Evolutionary conservation across 2,888 invertebrate species (phyloP).

Genomic region (Eurytoma adleriae): DNA sequence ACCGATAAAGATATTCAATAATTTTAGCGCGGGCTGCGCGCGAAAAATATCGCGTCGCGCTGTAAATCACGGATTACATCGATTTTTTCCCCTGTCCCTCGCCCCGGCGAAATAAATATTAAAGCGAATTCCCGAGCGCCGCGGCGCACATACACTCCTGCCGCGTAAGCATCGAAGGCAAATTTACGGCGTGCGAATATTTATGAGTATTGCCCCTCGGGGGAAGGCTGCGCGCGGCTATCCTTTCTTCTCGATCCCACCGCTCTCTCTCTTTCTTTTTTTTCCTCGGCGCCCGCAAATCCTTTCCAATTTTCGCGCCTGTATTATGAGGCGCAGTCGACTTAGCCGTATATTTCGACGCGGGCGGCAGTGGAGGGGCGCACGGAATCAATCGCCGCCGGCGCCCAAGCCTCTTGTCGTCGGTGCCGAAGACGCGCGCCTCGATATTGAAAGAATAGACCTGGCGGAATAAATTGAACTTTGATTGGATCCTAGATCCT

Average conservation of each 20-base stretch:
- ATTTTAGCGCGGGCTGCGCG: background rate
- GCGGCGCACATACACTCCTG: background rate
- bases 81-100: background rate
- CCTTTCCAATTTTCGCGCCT: slow-evolving; percentile 2
- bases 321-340: background rate
- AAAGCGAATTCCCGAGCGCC: slow-evolving; percentile 35
- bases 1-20: too few relatives aligned
- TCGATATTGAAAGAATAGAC: slow-evolving; percentile 47
- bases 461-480: slow-evolving; percentile 45
- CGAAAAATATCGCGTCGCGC: background rate
- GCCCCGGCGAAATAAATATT: slow-evolving; percentile 42
- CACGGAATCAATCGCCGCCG: too few relatives aligned
- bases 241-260: background rate
- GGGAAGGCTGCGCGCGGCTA: background rate
- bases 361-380: background rate
- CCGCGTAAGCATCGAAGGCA: slow-evolving; percentile 52
- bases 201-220: slow-evolving; percentile 50
- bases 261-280: background rate
- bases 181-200: slow-evolving; percentile 54
- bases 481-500: slow-evolving; percentile 31
- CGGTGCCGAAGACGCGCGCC: background rate
- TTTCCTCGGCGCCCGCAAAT: background rate
- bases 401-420: too few relatives aligned
- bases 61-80: slow-evolving; percentile 40
- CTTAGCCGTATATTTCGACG: background rate